Evolutionary conservation across 2,888 invertebrate genomes (phyloP), one percentile per base, ranked within the genome.

Genomic region (Drosophila meridiana): DNA sequence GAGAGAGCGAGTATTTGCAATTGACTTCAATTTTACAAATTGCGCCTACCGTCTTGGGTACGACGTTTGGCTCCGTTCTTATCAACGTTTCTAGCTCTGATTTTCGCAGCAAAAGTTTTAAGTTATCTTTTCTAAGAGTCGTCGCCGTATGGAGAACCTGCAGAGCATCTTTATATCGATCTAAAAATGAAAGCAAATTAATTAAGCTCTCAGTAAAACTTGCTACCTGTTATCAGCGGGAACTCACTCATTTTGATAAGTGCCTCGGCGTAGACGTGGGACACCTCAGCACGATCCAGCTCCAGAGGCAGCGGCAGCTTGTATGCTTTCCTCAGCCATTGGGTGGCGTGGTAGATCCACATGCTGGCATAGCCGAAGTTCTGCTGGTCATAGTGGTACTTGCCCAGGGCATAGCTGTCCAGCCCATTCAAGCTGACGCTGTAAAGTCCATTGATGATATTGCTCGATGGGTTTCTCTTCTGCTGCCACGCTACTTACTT

Each of bases 401-500:
- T 81, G 4, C 86, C 92, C 58, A 92, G 62, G 4, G 89, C 82
- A 56, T 85, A 92, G 7, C 76, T 77, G 62, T 92, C 92, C 40
- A 89, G 57, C 0, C 78, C 70, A n/a, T 76, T 84, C n/a, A 92
- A 38, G 13, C 79, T 82, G 7, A 59, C 82, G 64, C 92, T 92
- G 50, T 2, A 7, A 57, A 7, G 11, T 9, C 4, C 20, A 43
- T 42, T 30, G 36, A 36, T 14, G 53, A 30, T 30, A 5, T 3
- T 64, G 93, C 93, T 20, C 4, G 0, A 26, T 4, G 9, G 26
- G 13, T 3, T 7, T 1, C 13, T 8, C 1, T 8, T 8, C 1
- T 3, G 13, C 11, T 2, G 11, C 6, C 11, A 2, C 6, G 20
- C n/a, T n/a, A 64, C 84, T 72, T 89, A 95, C 95, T 96, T 96